Percentiles rank a stretch among this genome's conserved stretches.
phyloP scores from a whole-genome alignment of 2,797 vertebrate species.

The Smutsia gigantea region DNA sequence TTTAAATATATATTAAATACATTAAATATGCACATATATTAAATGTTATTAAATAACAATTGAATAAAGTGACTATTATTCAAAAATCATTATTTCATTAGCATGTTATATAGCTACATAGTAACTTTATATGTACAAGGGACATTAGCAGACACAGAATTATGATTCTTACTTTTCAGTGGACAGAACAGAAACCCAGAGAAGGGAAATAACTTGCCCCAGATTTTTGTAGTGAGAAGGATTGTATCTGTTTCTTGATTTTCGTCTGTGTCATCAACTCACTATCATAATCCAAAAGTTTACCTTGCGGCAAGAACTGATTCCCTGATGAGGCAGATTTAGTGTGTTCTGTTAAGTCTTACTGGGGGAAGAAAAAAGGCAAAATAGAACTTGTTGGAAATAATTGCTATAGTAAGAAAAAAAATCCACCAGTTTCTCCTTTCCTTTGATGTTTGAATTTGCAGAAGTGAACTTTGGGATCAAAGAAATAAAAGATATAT shows the following conservation, averaged over 20 bases:
- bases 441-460: conserved; percentile 67
- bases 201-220: neutral
- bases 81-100: conserved; percentile 21
- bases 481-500: conserved; percentile 71
- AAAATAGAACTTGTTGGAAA: conserved; percentile 55
- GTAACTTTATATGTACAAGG: neutral
- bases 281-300: neutral
- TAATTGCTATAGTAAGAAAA: conserved; percentile 59
- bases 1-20: conserved; percentile 7
- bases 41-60: neutral
- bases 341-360: conserved; percentile 38
- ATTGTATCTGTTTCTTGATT: neutral
- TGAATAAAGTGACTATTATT: conserved; percentile 17
- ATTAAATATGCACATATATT: neutral
- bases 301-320: neutral
- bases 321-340: conserved; percentile 34
- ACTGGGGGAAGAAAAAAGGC: neutral
- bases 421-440: conserved; percentile 30
- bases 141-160: neutral
- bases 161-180: conserved; percentile 2
- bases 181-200: neutral
- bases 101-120: neutral
- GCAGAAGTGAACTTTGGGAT: conserved; percentile 78
- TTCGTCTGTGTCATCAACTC: neutral
- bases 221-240: neutral